Percentiles rank a stretch among this genome's conserved stretches.
These are phyloP conservation scores for Coracopsis vasa DNA, from an alignment of 2,113 vertebrate genomes.

Conservation along the genomic window DNA sequence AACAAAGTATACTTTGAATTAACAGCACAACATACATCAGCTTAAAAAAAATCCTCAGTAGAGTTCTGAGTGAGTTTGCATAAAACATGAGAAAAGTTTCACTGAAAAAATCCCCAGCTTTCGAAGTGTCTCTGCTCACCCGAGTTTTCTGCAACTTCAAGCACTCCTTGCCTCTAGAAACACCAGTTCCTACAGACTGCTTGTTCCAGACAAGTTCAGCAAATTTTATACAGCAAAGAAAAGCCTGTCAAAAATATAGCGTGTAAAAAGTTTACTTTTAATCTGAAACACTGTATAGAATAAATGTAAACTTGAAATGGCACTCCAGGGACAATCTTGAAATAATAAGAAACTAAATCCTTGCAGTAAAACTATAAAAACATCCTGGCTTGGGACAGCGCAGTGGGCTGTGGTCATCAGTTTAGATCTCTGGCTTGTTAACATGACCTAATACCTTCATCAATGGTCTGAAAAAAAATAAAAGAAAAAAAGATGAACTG, in stretches of 20 bases:
- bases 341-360: background rate
- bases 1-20: background rate
- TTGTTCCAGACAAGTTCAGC: background rate
- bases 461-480: background rate
- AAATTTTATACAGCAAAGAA: background rate
- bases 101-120: background rate
- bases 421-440: background rate
- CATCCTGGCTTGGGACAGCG: background rate
- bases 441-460: background rate
- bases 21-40: background rate
- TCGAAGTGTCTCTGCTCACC: background rate
- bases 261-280: background rate
- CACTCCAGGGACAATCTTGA: background rate
- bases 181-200: background rate
- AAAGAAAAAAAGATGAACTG: background rate
- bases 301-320: background rate
- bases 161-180: background rate
- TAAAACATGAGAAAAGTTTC: background rate
- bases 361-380: background rate
- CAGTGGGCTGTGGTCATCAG: background rate
- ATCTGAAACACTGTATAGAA: background rate
- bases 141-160: background rate
- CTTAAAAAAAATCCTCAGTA: background rate
- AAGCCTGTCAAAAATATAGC: background rate
- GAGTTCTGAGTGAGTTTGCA: background rate